These are phyloP conservation scores for Neoitamus cyanurus DNA, from an alignment of 2,888 invertebrate genomes.

Conservation along the genomic window DNA sequence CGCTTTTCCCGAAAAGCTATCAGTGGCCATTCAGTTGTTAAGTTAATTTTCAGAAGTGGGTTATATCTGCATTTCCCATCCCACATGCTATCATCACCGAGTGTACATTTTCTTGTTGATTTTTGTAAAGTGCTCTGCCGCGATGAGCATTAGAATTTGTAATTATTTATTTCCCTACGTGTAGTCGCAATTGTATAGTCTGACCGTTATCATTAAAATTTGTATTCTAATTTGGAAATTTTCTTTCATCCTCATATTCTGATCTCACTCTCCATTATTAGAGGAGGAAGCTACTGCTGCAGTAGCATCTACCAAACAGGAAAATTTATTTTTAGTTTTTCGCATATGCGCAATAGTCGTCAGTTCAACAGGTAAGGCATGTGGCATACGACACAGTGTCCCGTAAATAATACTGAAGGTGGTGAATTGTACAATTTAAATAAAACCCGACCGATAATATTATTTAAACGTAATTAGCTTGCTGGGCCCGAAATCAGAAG, in stretches of 20 bases:
- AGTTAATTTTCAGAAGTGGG: constrained; percentile 5
- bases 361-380: too few relatives aligned
- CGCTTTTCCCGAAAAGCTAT: not conserved
- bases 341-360: too few relatives aligned
- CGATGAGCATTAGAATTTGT: constrained; percentile 12
- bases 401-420: too few relatives aligned
- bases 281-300: too few relatives aligned
- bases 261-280: too few relatives aligned
- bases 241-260: not conserved
- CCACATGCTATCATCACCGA: constrained; percentile 8
- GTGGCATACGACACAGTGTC: too few relatives aligned
- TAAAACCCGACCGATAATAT: too few relatives aligned
- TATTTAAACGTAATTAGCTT: too few relatives aligned
- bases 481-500: too few relatives aligned
- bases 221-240: not conserved
- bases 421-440: too few relatives aligned
- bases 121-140: constrained; percentile 36
- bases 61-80: not conserved
- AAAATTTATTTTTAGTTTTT: too few relatives aligned
- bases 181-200: constrained; percentile 38
- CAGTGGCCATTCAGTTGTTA: constrained; percentile 50
- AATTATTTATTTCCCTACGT: constrained; percentile 39
- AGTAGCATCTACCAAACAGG: too few relatives aligned
- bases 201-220: constrained; percentile 22
- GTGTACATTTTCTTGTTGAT: constrained; percentile 39